Base-by-base conservation (phyloP, 2,113 vertebrate genomes). In the Mustelus asterias region DNA sequence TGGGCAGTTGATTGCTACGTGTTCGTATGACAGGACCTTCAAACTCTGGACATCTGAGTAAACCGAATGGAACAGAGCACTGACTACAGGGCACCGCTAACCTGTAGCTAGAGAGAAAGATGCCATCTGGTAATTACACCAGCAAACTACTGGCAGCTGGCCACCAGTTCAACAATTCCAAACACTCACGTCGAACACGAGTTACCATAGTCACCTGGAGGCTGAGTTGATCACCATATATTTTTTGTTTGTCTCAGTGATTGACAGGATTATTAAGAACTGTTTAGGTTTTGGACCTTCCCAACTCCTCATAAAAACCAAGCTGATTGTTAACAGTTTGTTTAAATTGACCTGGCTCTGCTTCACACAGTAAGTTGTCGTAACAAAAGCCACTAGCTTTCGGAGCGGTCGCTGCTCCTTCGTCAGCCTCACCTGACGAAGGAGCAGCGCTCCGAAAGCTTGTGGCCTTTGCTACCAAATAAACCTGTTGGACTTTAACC, bases 21-120 rank as follows among this genome's bases (percentile, higher is more conserved):
- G 98, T 96, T 99, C 99, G 1, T 99, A 99, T 0, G 99, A 99
- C 97, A 98, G 99, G 95, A 99, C 99, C 97, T 99, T 99, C 97
- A 99, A 99, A 97, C 97, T 99, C 24, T 99, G 99, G 99, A 97
- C 99, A 96, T 98, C 99, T 0, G 99, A 99, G 95, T 99, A 97
- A 65, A 85, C 14, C 3, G 37, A 41, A 65, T 22, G 54, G 24
- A 48, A 24, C 67, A 48, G 69, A 54, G 44, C 41, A 22, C 13
- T 72, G 69, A 72, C 24, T 14, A 72, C 67, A 70, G 54, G 67
- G 37, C 24, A 29, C 24, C 16, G 41, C 10, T 48, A 54, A 70
- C 26, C 37, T 83, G 80, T 41, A 20, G 80, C 16, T 1, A 37
- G 89, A 93, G 58, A 37, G 33, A 65, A n/a, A 29, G 85, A 90